Conservation (phyloP, 1,140 invertebrate genomes). For the Limonius californicus region DNA sequence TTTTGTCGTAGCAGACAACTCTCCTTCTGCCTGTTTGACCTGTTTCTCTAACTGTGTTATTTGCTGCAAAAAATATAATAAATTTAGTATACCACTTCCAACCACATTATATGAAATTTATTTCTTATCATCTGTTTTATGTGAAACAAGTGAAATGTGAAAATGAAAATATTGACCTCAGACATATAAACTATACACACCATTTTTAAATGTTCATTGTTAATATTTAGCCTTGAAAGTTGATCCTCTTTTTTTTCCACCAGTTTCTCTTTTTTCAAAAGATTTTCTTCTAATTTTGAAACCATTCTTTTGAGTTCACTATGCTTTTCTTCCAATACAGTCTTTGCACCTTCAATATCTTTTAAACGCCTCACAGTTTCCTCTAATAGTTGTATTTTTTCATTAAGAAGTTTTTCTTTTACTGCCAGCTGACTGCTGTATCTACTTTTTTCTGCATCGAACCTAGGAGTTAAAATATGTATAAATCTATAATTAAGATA, state of each 20-base stretch:
- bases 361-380: conserved; percentile 24
- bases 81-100: background rate
- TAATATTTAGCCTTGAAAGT: conserved; percentile 24
- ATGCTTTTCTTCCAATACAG: conserved; percentile 28
- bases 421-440: conserved; percentile 23
- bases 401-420: conserved; percentile 28
- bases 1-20: conserved; percentile 24
- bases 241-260: conserved; percentile 35
- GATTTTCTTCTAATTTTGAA: conserved; percentile 26
- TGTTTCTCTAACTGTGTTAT: conserved; percentile 28
- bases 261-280: conserved; percentile 20
- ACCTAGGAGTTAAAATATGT: too few species aligned
- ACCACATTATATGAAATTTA: too few species aligned
- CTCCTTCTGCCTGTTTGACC: conserved; percentile 28
- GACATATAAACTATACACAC: background rate
- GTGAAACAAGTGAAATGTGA: background rate
- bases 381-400: conserved; percentile 23
- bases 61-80: conserved; percentile 27
- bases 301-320: conserved; percentile 28
- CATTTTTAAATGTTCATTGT: background rate
- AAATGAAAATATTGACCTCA: background rate
- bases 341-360: conserved; percentile 22
- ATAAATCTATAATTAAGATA: too few species aligned
- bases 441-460: conserved; percentile 30
- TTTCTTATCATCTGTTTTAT: background rate